Evolutionary conservation across 2,113 vertebrate genomes (phyloP).

Genomic region (Picathartes gymnocephalus): DNA sequence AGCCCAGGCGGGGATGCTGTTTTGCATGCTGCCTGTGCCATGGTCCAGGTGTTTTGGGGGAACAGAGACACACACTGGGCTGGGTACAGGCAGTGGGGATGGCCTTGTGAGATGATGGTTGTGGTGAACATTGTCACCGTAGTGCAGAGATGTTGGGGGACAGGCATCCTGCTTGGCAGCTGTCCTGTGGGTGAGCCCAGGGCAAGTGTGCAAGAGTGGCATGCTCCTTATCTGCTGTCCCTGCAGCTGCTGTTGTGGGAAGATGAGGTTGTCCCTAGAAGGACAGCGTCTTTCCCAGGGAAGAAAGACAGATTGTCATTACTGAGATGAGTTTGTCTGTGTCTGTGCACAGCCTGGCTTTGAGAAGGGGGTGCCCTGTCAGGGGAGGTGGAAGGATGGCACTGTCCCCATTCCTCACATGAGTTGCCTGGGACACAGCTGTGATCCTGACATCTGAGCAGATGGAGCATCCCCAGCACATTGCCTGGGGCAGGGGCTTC

Average conservation of each 20-base stretch:
- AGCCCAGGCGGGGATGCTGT: accelerated
- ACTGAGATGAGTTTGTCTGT: background rate
- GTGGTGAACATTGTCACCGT: background rate
- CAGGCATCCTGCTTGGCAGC: background rate
- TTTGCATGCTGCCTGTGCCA: background rate
- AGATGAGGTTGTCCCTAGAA: background rate
- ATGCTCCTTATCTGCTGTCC: background rate
- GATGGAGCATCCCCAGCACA: background rate
- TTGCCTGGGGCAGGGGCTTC: background rate
- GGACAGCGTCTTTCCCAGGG: background rate
- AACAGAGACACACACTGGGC: accelerated
- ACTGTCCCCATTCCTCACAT: background rate
- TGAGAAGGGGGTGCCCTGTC: accelerated
- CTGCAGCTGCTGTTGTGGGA: background rate
- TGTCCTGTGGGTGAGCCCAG: background rate
- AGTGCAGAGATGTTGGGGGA: background rate
- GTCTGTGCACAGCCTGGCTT: background rate
- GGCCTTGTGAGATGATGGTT: accelerated
- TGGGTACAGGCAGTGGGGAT: background rate
- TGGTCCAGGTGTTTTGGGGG: accelerated
- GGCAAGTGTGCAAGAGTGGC: background rate
- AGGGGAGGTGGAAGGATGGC: background rate
- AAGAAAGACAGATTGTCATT: background rate
- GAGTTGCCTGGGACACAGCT: background rate
- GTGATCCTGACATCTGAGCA: background rate